phyloP scores from a whole-genome alignment of 53 echinoderm and acorn worm species.

The Astropecten irregularis region DNA sequence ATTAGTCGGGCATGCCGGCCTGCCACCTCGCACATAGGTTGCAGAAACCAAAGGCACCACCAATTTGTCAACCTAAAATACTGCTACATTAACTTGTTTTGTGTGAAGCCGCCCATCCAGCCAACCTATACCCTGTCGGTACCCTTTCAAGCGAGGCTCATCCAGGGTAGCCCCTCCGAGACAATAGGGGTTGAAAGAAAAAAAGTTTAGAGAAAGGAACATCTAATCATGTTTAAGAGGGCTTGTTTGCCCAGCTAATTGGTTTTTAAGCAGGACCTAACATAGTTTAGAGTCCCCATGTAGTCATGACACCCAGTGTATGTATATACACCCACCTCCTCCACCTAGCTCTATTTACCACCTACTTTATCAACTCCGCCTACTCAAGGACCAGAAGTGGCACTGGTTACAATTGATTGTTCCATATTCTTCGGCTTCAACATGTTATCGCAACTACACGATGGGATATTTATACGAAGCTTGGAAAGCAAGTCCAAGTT shows the following conservation, averaged over 20 bases:
- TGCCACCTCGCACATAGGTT: too few relatives aligned
- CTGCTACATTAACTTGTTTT: conserved; percentile 36
- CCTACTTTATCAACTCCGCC: too few relatives aligned
- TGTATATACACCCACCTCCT: not conserved
- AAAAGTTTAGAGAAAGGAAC: conserved; percentile 14
- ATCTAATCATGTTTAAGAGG: conserved; percentile 25
- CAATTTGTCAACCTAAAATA: conserved; percentile 46
- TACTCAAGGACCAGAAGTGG: too few relatives aligned
- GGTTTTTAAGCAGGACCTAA: conserved; percentile 28
- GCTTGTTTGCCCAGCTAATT: conserved; percentile 45
- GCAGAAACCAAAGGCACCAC: conserved; percentile 9
- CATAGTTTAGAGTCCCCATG: conserved; percentile 35
- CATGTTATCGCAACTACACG: too few relatives aligned
- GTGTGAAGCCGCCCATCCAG: conserved; percentile 1
- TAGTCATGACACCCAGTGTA: conserved; percentile 28
- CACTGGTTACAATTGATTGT: too few relatives aligned
- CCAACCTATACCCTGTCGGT: not conserved
- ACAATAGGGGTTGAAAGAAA: not conserved
- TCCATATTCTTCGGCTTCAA: too few relatives aligned
- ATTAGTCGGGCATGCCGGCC: conserved; percentile 2
- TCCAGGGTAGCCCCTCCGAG: conserved; percentile 18
- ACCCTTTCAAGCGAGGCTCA: not conserved
- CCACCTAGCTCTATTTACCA: too few relatives aligned
- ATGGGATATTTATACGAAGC: too few relatives aligned
- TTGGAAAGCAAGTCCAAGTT: too few relatives aligned